phyloP scores from a whole-genome alignment of 2,888 invertebrate species.

The Chrysina gloriosa region DNA sequence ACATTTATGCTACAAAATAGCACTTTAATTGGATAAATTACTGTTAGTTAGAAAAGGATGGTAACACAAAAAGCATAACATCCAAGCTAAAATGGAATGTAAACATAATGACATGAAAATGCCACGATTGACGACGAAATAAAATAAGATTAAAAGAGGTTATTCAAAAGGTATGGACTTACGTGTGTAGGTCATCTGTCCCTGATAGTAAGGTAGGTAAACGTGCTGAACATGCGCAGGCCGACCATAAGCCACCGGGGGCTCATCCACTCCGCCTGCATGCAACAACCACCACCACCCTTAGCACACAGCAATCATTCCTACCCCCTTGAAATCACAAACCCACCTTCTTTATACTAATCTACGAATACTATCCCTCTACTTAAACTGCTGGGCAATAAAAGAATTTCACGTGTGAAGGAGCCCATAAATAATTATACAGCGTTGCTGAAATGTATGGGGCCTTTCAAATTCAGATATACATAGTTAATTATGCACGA shows the following conservation, averaged over 20 bases:
- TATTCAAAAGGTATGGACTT: slow-evolving; percentile 66
- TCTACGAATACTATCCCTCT: slow-evolving; percentile 22
- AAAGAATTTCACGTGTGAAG: slow-evolving; percentile 21
- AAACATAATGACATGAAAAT: background rate
- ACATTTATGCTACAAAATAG: background rate
- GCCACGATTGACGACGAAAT: background rate
- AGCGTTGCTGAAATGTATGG: no score
- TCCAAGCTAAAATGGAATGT: background rate
- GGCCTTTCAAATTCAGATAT: no score
- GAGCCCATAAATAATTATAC: background rate
- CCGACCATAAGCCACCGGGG: slow-evolving; percentile 70
- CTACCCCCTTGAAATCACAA: slow-evolving; percentile 20
- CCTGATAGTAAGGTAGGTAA: slow-evolving; percentile 87
- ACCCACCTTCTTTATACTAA: slow-evolving; percentile 27
- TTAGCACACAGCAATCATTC: slow-evolving; percentile 41
- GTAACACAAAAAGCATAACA: background rate
- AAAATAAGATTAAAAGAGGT: slow-evolving; percentile 34
- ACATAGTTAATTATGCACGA: no score
- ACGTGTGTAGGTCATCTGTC: slow-evolving; percentile 83
- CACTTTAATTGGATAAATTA: no score
- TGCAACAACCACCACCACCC: slow-evolving; percentile 59
- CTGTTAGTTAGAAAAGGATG: background rate
- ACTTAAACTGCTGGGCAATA: background rate
- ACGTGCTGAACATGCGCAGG: slow-evolving; percentile 83
- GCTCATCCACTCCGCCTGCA: slow-evolving; percentile 65